phyloP scores from a whole-genome alignment of 2,797 vertebrate species.

The Clarias platycephalus region DNA sequence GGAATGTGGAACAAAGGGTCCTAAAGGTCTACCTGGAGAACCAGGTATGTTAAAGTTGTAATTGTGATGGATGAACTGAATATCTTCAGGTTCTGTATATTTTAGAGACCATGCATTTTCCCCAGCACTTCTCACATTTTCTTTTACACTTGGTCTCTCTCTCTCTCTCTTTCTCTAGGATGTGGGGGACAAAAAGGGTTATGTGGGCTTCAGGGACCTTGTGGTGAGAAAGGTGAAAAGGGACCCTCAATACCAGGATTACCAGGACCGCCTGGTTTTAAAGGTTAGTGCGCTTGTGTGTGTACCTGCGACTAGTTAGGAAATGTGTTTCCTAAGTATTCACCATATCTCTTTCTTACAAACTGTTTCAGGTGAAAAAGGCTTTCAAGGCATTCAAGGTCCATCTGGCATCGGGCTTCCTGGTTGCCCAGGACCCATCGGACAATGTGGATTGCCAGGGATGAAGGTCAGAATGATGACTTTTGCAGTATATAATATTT shows the following conservation, averaged over 20 bases:
- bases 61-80: background rate
- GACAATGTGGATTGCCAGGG: conserved; percentile 70
- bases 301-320: background rate
- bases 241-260: conserved; percentile 65
- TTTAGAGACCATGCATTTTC: background rate
- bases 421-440: conserved; percentile 71
- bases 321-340: background rate
- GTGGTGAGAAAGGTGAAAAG: conserved; percentile 64
- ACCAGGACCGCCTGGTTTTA: conserved; percentile 64
- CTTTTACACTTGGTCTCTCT: no score
- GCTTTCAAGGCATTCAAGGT: conserved; percentile 64
- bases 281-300: conserved; percentile 59
- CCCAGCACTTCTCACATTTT: no score
- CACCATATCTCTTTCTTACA: background rate
- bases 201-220: conserved; percentile 62
- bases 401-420: conserved; percentile 62
- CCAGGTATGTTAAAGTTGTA: conserved; percentile 41
- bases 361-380: conserved; percentile 66
- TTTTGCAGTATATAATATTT: background rate
- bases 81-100: background rate
- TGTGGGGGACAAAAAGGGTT: conserved; percentile 60
- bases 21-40: conserved; percentile 39
- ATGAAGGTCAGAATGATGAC: conserved; percentile 63
- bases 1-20: conserved; percentile 40
- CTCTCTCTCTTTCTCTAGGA: conserved; percentile 55